Percentiles rank a stretch among this genome's conserved stretches.
These are phyloP conservation scores for Mystacornis crossleyi DNA, from an alignment of 2,113 vertebrate species.

Conservation along the genomic window DNA sequence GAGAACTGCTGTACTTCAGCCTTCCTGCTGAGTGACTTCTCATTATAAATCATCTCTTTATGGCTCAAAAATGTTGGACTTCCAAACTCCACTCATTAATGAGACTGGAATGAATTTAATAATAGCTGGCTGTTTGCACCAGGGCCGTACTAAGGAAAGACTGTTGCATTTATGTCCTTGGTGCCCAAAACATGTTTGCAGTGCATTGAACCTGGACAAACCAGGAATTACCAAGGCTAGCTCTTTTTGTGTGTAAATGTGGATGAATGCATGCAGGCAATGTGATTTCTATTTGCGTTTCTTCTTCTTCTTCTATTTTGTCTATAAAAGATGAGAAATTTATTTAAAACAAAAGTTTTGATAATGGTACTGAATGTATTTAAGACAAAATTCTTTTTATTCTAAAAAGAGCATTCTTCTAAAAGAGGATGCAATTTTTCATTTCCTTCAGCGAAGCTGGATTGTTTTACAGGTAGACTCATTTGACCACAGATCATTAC, in stretches of 20 bases:
- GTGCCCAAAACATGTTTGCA: constrained; percentile 22
- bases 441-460: constrained; percentile 75
- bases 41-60: constrained; percentile 74
- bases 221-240: neutral
- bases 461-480: constrained; percentile 77
- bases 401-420: constrained; percentile 9
- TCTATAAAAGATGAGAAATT: neutral
- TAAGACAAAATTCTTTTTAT: neutral
- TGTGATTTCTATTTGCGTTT: constrained; percentile 26
- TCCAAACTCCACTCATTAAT: constrained; percentile 67
- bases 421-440: constrained; percentile 59
- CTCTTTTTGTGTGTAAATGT: neutral
- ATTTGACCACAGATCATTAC: constrained; percentile 69
- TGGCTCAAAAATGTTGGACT: constrained; percentile 63
- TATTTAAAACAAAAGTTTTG: neutral
- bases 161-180: constrained; percentile 45
- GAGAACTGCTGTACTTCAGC: constrained; percentile 31
- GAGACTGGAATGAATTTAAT: constrained; percentile 67
- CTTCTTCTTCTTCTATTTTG: neutral
- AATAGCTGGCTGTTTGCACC: constrained; percentile 41
- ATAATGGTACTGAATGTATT: neutral
- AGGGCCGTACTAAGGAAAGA: constrained; percentile 10
- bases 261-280: neutral
- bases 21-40: constrained; percentile 68
- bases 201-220: neutral